Evolutionary conservation across 1,140 invertebrate species (phyloP).

Genomic region (Gyrodactylus salaris): DNA sequence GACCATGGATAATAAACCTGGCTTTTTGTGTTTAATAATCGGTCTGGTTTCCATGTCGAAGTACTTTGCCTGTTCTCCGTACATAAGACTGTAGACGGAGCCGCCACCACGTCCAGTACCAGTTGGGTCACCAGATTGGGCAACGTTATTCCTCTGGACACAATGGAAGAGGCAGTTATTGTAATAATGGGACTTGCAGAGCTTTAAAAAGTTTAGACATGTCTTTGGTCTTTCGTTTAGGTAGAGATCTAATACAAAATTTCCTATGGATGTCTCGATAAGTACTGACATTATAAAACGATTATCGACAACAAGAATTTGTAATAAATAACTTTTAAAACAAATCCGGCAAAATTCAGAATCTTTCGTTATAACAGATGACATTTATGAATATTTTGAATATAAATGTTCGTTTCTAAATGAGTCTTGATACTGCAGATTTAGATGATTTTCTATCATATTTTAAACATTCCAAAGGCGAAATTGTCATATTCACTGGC

Average conservation of each 20-base stretch:
- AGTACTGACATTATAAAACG: slow-evolving; percentile 7
- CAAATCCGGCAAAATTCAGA: too few relatives aligned
- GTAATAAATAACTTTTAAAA: too few relatives aligned
- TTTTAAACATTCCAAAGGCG: slow-evolving; percentile 8
- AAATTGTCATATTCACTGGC: slow-evolving; percentile 58
- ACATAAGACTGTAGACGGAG: slow-evolving; percentile 25
- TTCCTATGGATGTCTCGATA: slow-evolving; percentile 4
- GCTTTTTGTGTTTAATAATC: slow-evolving; percentile 49
- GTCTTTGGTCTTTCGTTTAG: slow-evolving; percentile 13
- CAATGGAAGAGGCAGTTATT: slow-evolving; percentile 74
- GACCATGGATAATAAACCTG: slow-evolving; percentile 67
- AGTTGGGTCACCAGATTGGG: slow-evolving; percentile 82
- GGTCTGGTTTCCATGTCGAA: slow-evolving; percentile 64
- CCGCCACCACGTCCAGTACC: slow-evolving; percentile 59
- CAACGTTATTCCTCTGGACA: slow-evolving; percentile 45
- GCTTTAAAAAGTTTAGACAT: slow-evolving; percentile 70
- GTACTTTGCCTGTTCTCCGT: slow-evolving; percentile 30
- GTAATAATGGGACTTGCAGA: slow-evolving; percentile 95
- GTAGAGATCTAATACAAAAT: slow-evolving; percentile 3
- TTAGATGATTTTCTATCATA: slow-evolving; percentile 5
- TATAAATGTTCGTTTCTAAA: too few relatives aligned
- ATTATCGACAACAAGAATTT: too few relatives aligned
- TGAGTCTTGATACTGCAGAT: slow-evolving; percentile 3
- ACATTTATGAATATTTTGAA: too few relatives aligned
- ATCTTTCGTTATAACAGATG: too few relatives aligned